phyloP scores from a whole-genome alignment of 37 sponge, comb jelly and placozoan species.

The Tethya wilhelma region DNA sequence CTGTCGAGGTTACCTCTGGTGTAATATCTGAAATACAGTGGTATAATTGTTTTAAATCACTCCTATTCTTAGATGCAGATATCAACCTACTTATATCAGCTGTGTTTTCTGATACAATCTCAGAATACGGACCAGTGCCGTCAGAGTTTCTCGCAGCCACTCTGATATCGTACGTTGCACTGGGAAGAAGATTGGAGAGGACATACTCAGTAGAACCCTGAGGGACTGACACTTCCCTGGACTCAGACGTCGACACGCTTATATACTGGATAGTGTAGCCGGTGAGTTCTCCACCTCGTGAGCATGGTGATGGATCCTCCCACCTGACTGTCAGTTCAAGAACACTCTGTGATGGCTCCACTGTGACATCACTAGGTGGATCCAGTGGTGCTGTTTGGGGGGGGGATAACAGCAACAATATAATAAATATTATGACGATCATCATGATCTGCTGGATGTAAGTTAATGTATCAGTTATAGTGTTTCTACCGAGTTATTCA shows the following conservation, averaged over 20 bases:
- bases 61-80: background rate
- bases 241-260: background rate
- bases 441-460: too few species aligned
- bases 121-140: slow-evolving; percentile 25
- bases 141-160: slow-evolving; percentile 32
- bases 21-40: too few species aligned
- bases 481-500: too few species aligned
- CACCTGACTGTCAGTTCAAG: background rate
- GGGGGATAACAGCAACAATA: too few species aligned
- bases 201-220: background rate
- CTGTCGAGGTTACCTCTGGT: too few species aligned
- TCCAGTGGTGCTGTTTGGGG: slow-evolving; percentile 30
- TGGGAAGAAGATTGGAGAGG: background rate
- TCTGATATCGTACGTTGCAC: slow-evolving; percentile 5
- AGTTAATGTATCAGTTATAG: too few species aligned
- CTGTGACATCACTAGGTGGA: slow-evolving; percentile 4
- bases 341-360: background rate
- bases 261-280: slow-evolving; percentile 21
- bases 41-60: background rate
- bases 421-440: too few species aligned
- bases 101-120: background rate
- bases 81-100: background rate
- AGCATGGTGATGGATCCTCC: slow-evolving; percentile 10
- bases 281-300: slow-evolving; percentile 28
- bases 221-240: background rate